A percentile compares a stretch with the other conserved stretches of the same genome.
These are phyloP conservation scores for Dynastes hyllus DNA, from an alignment of 2,888 invertebrate species.

Conservation along the genomic window DNA sequence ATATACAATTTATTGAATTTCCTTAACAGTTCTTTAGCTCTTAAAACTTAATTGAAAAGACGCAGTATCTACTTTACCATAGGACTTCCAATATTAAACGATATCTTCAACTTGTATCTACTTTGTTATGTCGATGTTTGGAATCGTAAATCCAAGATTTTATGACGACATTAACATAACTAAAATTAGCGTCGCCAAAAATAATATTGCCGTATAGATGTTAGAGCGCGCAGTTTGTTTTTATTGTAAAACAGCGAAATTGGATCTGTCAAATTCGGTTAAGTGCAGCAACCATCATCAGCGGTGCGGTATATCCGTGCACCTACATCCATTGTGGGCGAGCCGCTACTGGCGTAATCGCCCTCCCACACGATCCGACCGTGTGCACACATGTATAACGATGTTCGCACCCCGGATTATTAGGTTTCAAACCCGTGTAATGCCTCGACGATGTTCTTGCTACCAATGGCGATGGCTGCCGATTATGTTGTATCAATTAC, in stretches of 20 bases:
- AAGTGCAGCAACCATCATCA: constrained; percentile 21
- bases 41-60: no score
- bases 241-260: constrained; percentile 2
- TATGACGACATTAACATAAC: background rate
- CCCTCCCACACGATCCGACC: constrained; percentile 49
- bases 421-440: constrained; percentile 60
- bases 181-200: background rate
- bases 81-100: no score
- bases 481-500: constrained; percentile 62
- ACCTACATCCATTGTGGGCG: constrained; percentile 34
- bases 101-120: background rate
- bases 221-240: constrained; percentile 7
- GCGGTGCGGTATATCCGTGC: constrained; percentile 15
- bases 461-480: constrained; percentile 57
- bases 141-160: constrained; percentile 5
- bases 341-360: constrained; percentile 34
- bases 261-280: constrained; percentile 29
- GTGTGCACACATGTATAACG: constrained; percentile 57
- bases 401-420: constrained; percentile 60
- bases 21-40: no score
- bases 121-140: background rate
- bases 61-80: no score
- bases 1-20: no score
- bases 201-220: background rate
- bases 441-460: constrained; percentile 59